phyloP scores from a whole-genome alignment of 2,113 vertebrate species.

The Pithys albifrons region DNA sequence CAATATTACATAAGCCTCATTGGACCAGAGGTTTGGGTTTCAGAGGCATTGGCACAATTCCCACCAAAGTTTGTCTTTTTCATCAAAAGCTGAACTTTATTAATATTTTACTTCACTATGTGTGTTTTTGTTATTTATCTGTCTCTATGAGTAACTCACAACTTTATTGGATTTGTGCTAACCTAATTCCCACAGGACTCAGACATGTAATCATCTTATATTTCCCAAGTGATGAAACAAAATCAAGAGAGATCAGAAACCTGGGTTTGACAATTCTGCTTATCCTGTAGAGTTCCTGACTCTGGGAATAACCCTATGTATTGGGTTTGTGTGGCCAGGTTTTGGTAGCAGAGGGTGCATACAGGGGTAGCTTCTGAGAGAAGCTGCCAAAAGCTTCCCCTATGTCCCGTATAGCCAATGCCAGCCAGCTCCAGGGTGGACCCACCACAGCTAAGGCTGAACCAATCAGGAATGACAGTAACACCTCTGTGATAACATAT shows the following conservation, averaged over 20 bases:
- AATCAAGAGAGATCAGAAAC: neutral
- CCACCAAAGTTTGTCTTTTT: neutral
- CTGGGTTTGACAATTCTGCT: neutral
- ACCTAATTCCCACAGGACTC: neutral
- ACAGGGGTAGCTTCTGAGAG: neutral
- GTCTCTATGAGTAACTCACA: neutral
- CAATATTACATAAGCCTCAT: neutral
- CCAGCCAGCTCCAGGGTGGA: neutral
- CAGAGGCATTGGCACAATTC: neutral
- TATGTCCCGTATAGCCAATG: neutral
- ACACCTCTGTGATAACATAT: neutral
- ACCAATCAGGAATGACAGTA: neutral
- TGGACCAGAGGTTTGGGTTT: neutral
- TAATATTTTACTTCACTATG: neutral
- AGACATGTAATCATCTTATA: neutral
- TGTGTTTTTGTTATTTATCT: neutral
- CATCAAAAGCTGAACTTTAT: neutral
- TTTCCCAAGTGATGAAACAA: constrained; percentile 16
- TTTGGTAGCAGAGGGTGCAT: neutral
- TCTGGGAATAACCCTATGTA: neutral
- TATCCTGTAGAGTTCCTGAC: neutral
- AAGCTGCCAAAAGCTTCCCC: neutral
- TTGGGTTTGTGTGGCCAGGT: neutral
- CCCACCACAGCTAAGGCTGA: neutral
- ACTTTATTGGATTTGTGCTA: neutral